Base-by-base conservation (phyloP, 2,797 vertebrate genomes). In the Catharus ustulatus region DNA sequence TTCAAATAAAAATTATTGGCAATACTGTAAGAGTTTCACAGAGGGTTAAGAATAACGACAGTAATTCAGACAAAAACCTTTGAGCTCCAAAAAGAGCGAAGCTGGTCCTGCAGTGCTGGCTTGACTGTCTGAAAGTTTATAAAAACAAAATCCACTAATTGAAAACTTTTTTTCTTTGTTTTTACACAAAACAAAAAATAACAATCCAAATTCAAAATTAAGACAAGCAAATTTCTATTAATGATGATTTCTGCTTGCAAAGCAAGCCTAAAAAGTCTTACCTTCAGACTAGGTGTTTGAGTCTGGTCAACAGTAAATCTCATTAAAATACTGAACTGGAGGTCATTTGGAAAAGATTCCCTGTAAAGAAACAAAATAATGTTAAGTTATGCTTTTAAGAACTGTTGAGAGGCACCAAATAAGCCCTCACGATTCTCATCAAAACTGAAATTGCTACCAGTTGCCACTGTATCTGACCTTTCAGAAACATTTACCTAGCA, bases 271-370 rank as follows among this genome's bases (percentile, higher is more conserved):
- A 16, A 62, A 82, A 63, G 32, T 92, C 96, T 97, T 98, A 99
- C 99, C 99, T 99, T 99, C 40, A 99, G 98, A 96, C 99, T 99
- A 79, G 99, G 99, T 45, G 99, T 99, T 97, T 99, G 99, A 9
- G 99, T 99, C 98, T 99, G 99, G 97, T 99, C 99, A 96, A 99
- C 99, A 74, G 99, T 99, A 97, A 99, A 99, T 97, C 99, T 98
- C 99, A 99, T 99, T 84, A 99, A 98, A 97, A 99, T 99, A 93
- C 98, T 99, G 94, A 99, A 99, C 96, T 99, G 99, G 66, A 99
- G 98, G 92, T 99, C 99, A 76, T 99, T 99, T 95, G 99, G 98
- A 97, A 99, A 99, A 89, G 98, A 99, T 96, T 99, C 99, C 92
- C 99, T 99, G 97, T 73, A 95, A 96, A 95, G 26, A 88, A 79